Base-by-base conservation (phyloP, 2,113 vertebrate species). In the Zootoca vivipara region DNA sequence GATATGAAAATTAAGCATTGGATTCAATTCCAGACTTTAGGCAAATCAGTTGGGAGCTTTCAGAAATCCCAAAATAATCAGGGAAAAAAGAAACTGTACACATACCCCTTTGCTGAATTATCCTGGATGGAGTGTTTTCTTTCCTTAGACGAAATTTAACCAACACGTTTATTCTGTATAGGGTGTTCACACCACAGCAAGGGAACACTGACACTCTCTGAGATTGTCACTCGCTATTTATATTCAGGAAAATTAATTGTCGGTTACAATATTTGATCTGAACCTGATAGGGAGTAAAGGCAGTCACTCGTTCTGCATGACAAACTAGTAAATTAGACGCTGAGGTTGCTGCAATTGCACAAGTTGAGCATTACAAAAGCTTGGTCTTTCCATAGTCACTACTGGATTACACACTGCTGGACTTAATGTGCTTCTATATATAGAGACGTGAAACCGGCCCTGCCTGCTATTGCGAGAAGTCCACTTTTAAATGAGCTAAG, bases 61-160 rank as follows among this genome's bases (percentile, higher is more conserved):
- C 13, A 16, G 3, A 77, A 15, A 10, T 67, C 26, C 22, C 24
- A 77, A 8, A 65, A 10, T 30, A 78, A 28, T 26, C 33, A 62
- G 62, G 12, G 5, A 4, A 33, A 86, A 40, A 67, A 18, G 12
- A 64, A 4, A 22, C 20, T 64, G 58, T 35, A 10, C 38, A 90
- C 89, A 28, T 90, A 90, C 89, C 89, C 10, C 22, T 46, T 62
- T 78, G 78, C 20, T 74, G 89, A 77, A 56, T 33, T 56, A 26
- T 46, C 64, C 46, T 35, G 13, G n/a, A 67, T 67, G 33, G 20
- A 24, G 78, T 33, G 20, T 10, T 30, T 62, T 58, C 40, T 42
- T 81, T 85, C 24, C 62, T 30, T 78, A 18, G 33, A 40, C 35
- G 30, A 52, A 38, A 81, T 42, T 52, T 72, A 67, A 56, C 16